Base-by-base conservation (phyloP, 2,888 invertebrate genomes). In the Smittia aterrima region DNA sequence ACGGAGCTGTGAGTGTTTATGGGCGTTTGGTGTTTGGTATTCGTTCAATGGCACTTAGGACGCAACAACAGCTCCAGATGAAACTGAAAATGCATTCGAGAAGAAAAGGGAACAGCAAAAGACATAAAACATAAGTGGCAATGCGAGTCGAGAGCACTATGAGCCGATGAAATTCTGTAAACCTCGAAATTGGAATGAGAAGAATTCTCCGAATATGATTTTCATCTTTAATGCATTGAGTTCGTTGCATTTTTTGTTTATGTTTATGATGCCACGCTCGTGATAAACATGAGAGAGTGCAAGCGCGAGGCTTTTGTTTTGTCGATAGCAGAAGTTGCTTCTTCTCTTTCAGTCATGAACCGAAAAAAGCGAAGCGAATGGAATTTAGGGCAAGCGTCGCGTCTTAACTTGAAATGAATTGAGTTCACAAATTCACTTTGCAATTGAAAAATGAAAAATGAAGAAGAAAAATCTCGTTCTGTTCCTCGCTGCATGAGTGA, bases 71-170 rank as follows among this genome's bases (percentile, higher is more conserved):
- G 38, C 9, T 9, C 38, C 38, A 38, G 9, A 38, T n/a, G n/a
- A n/a, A n/a, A n/a, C n/a, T n/a, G n/a, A 9, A 38, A 38, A 38
- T 38, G 38, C 38, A 38, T 38, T 38, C 9, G 4, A 38, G 9
- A n/a, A n/a, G 38, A 38, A 38, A 4, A 38, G 6, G 38, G 9
- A 38, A 38, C 38, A 38, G 6, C 4, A 38, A 38, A 66, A 66
- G 66, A 38, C 40, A 66, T 66, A 66, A 66, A 66, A 38, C 66
- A 66, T 66, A 66, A 66, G 66, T 66, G 66, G 38, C 38, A 38
- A 38, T 9, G 9, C 9, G 9, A n/a, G n/a, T n/a, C n/a, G n/a
- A 4, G 38, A 38, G 38, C 38, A 2, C 20, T 66, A 66, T 66
- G 66, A 38, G 66, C 40, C 38, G 66, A 24, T 18, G 66, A 38